These are phyloP conservation scores for Drosophila prostipennis DNA, from an alignment of 2,888 invertebrate species.

Conservation along the genomic window DNA sequence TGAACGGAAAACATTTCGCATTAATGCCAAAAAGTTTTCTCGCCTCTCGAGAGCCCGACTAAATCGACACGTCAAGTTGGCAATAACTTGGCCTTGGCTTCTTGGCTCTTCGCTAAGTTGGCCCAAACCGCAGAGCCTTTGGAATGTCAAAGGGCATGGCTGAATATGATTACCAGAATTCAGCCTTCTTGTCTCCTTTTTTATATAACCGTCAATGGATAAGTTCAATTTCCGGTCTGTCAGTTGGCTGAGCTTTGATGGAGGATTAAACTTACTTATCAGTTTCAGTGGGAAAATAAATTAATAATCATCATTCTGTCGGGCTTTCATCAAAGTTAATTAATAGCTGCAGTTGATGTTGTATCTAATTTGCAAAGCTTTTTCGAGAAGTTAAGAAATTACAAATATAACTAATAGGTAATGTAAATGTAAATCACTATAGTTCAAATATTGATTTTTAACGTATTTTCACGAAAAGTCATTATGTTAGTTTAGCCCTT, in stretches of 20 bases:
- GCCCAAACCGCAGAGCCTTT: slow-evolving; percentile 30
- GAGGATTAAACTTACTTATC: background rate
- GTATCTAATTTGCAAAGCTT: no score
- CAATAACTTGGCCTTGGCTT: slow-evolving; percentile 36
- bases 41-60: slow-evolving; percentile 7
- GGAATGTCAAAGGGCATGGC: slow-evolving; percentile 44
- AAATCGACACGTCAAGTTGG: slow-evolving; percentile 26
- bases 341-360: background rate
- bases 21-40: slow-evolving; percentile 32
- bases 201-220: background rate
- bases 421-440: background rate
- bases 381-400: no score
- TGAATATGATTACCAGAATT: slow-evolving; percentile 7
- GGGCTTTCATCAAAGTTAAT: background rate
- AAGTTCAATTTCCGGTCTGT: slow-evolving; percentile 17
- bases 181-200: no score
- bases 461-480: background rate
- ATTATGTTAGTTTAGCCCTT: background rate
- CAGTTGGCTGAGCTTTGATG: slow-evolving; percentile 5
- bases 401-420: no score
- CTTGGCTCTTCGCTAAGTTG: background rate
- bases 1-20: slow-evolving; percentile 20
- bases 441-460: background rate
- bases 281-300: background rate
- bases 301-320: background rate